Percentiles rank a stretch among this genome's conserved stretches.
Conservation (phyloP, 2,113 vertebrate genomes). For the Lethenteron camtschaticum region DNA sequence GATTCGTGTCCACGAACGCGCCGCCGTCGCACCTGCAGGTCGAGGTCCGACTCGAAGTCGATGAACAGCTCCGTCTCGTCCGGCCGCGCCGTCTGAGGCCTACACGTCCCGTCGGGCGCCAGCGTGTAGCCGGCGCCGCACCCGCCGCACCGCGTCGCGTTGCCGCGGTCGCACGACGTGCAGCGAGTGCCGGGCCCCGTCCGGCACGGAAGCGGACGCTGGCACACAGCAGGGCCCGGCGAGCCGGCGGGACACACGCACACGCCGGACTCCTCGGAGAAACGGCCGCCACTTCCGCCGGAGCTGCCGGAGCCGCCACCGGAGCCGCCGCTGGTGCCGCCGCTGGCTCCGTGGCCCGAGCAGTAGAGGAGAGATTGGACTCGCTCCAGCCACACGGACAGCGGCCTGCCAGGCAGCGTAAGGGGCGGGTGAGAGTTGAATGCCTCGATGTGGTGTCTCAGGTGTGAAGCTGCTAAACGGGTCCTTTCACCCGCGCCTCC, state of each 20-base stretch:
- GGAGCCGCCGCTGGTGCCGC: background rate
- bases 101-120: background rate
- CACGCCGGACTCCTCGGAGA: background rate
- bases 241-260: background rate
- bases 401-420: background rate
- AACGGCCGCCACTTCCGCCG: background rate
- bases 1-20: too few relatives aligned
- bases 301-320: background rate
- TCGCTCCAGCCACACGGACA: constrained; percentile 1
- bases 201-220: background rate
- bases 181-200: background rate
- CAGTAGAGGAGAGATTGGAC: constrained; percentile 4
- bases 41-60: background rate
- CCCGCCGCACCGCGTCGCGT: background rate
- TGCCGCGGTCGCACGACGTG: background rate
- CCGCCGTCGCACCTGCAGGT: background rate
- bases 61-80: background rate
- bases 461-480: too few relatives aligned
- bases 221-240: background rate
- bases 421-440: background rate
- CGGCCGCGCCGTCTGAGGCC: background rate
- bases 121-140: background rate
- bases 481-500: too few relatives aligned
- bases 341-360: background rate
- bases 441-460: too few relatives aligned